Base-by-base conservation (phyloP, 1,140 invertebrate species). In the Helicoverpa armigera region DNA sequence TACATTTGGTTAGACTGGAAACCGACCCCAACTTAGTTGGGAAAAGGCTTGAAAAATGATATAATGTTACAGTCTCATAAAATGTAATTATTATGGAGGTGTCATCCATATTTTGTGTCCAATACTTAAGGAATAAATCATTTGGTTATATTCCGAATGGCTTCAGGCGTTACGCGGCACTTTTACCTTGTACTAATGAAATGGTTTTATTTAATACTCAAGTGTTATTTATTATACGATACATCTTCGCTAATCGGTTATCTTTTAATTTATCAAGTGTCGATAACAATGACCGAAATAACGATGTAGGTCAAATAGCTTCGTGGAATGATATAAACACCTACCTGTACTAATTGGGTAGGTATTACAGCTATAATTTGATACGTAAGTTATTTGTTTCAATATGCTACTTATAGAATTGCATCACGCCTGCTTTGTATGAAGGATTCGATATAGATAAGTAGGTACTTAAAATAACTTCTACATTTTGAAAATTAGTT, bases 151-250 rank as follows among this genome's bases (percentile, higher is more conserved):
- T 87, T 85, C 18, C 12, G 79, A 83, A 43, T 29, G 31, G 54
- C 80, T 76, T 23, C 16, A 82, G 83, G 83, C 79, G 29, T 75
- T 69, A 76, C 65, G 83, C 83, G 79, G 79, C 72, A 58, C 75
- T 79, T 82, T 80, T 78, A 67, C 60, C 2, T 18, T 5, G 74
- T 81, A 84, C 82, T 82, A 80, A 87, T 77, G 16, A 54, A 77
- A 87, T 82, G 77, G 60, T 86, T 86, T 88, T 83, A 85, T 88
- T 87, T 85, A 86, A 86, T 89, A 83, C 81, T 81, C 74, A 58
- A 70, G 58, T 63, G 75, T 87, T 83, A 87, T 90, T 88, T 90
- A 89, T 87, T 80, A 74, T 86, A 65, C 76, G 69, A 86, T 90
- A 83, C 76, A 78, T 87, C 73, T 86, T 74, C 56, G 61, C 83